A percentile compares a stretch with the other conserved stretches of the same genome.
These are phyloP conservation scores for Cotesia chilonis DNA, from an alignment of 1,140 invertebrate genomes.

Conservation along the genomic window DNA sequence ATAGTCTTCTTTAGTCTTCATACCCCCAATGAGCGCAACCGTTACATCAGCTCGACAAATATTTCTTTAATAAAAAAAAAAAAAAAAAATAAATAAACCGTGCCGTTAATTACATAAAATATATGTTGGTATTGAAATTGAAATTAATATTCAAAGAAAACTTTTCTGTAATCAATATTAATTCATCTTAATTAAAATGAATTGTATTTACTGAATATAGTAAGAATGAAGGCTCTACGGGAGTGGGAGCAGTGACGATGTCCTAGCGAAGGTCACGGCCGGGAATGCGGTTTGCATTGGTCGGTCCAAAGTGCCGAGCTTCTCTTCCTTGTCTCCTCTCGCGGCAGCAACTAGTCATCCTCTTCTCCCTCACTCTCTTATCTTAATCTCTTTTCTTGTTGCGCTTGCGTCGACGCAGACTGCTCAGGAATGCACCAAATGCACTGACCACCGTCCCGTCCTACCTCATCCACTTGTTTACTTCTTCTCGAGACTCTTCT, in stretches of 20 bases:
- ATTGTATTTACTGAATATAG: no score
- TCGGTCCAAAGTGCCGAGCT: conserved; percentile 58
- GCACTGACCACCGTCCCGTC: conserved; percentile 46
- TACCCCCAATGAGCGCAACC: background rate
- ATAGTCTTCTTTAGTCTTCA: background rate
- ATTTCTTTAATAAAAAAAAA: conserved; percentile 47
- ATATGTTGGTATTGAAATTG: no score
- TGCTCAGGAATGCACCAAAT: conserved; percentile 59
- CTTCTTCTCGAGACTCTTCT: conserved; percentile 45
- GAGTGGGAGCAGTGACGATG: conserved; percentile 62
- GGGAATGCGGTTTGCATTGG: conserved; percentile 64
- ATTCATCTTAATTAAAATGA: no score
- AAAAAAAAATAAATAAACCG: background rate
- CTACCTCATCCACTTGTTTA: conserved; percentile 56
- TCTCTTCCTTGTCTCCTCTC: conserved; percentile 31
- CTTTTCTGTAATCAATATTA: no score
- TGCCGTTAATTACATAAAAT: no score
- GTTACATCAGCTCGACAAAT: conserved; percentile 50
- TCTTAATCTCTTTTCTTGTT: background rate
- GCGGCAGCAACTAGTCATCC: conserved; percentile 5
- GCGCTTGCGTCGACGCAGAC: conserved; percentile 47
- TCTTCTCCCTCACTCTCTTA: conserved; percentile 22
- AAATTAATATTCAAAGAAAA: no score
- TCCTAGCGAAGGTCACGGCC: conserved; percentile 68
- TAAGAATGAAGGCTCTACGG: conserved; percentile 1